Conservation (phyloP, 2,797 vertebrate genomes). For the Alca torda region DNA sequence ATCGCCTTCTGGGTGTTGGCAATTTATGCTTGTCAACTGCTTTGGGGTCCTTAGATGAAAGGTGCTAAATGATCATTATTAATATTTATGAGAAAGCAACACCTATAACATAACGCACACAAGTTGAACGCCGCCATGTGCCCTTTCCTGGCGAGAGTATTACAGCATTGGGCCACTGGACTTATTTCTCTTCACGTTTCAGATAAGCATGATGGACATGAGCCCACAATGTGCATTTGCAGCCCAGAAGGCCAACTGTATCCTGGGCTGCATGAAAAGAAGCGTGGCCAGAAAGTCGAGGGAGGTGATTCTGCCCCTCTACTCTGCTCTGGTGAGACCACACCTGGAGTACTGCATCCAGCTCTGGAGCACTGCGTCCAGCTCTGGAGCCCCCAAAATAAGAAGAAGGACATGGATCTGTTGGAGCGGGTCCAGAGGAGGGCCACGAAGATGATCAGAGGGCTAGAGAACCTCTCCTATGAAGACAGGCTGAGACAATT, state of each 20-base stretch:
- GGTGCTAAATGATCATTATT: neutral
- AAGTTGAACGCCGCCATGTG: neutral
- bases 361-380: too few relatives aligned
- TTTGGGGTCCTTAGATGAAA: neutral
- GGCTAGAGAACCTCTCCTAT: neutral
- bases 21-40: neutral
- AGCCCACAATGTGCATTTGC: neutral
- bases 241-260: neutral
- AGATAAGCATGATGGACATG: neutral
- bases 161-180: neutral
- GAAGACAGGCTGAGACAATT: neutral
- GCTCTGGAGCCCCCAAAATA: too few relatives aligned
- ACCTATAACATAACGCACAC: neutral
- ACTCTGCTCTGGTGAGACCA: too few relatives aligned
- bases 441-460: neutral
- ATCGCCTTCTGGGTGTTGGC: neutral
- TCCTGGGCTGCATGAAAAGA: too few relatives aligned
- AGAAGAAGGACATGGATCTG: neutral
- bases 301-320: too few relatives aligned
- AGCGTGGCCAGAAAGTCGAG: too few relatives aligned
- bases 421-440: neutral
- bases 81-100: slow-evolving; percentile 5
- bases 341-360: too few relatives aligned
- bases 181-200: neutral
- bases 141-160: neutral